A percentile compares a stretch with the other conserved stretches of the same genome.
Conservation (phyloP, 64 coral and sea anemone genomes). For the Montipora foliosa region DNA sequence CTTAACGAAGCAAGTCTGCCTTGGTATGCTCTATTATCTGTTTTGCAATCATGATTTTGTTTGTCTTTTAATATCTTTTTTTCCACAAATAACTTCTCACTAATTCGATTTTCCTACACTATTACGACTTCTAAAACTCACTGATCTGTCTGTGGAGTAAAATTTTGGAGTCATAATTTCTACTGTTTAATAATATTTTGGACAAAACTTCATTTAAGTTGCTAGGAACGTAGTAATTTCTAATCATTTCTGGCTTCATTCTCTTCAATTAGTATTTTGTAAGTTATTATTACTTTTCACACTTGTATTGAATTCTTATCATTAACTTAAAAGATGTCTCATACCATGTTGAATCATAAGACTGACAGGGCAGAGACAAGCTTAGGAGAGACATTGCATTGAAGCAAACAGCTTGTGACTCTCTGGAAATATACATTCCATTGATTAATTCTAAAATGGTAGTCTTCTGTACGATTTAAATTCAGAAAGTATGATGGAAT, state of each 20-base stretch:
- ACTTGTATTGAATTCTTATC: not conserved
- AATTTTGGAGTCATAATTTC: not conserved
- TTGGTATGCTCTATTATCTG: not conserved
- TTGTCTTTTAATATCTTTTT: no score
- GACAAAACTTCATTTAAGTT: not conserved
- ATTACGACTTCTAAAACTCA: not conserved
- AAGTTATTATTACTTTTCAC: no score
- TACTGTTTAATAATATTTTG: not conserved
- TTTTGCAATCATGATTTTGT: no score
- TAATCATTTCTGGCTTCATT: not conserved
- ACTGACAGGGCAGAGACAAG: not conserved
- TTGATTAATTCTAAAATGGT: not conserved
- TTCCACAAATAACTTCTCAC: no score
- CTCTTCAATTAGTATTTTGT: no score
- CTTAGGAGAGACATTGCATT: not conserved
- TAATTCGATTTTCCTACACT: not conserved
- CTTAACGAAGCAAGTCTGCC: no score
- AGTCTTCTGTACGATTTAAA: no score
- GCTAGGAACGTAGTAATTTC: not conserved
- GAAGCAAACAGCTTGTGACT: no score
- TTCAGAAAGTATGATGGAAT: not conserved
- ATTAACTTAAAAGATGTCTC: constrained; percentile 26
- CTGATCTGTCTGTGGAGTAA: not conserved
- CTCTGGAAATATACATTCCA: no score
- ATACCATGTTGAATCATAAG: not conserved